A percentile compares a stretch with the other conserved stretches of the same genome.
These are phyloP conservation scores for Morinoia aosen DNA, from an alignment of 2,888 invertebrate genomes.

Conservation along the genomic window DNA sequence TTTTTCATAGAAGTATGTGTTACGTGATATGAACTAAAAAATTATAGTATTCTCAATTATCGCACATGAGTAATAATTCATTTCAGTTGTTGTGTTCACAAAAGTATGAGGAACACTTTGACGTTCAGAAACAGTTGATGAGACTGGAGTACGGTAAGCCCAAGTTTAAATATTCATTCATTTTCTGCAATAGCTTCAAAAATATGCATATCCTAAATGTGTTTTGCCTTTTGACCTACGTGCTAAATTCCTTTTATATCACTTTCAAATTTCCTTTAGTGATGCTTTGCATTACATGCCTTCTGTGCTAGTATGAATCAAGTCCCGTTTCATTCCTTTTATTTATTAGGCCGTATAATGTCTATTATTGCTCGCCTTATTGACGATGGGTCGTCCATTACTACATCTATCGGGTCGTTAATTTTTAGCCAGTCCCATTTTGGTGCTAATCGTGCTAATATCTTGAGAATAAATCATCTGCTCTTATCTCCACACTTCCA, in stretches of 20 bases:
- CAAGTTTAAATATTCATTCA: too few species aligned
- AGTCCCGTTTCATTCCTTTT: background rate
- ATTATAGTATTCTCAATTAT: too few species aligned
- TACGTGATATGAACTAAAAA: too few species aligned
- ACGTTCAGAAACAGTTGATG: too few species aligned
- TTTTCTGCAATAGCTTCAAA: too few species aligned
- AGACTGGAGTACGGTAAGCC: too few species aligned
- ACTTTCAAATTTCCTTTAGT: background rate
- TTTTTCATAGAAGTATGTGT: too few species aligned
- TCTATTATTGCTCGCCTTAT: background rate
- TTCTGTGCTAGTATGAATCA: background rate
- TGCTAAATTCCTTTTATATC: background rate
- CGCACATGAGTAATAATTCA: too few species aligned
- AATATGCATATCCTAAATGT: background rate
- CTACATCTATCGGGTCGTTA: background rate
- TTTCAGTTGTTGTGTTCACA: too few species aligned
- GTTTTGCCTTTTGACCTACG: background rate
- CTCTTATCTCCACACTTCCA: slow-evolving; percentile 3
- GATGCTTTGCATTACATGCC: background rate
- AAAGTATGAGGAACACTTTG: too few species aligned
- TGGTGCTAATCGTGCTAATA: background rate
- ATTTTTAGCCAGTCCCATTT: slow-evolving; percentile 12
- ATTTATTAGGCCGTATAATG: background rate
- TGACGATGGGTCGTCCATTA: slow-evolving; percentile 3
- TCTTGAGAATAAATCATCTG: slow-evolving; percentile 7